Evolutionary conservation across 2,113 vertebrate genomes (phyloP).

Genomic region (Microtus richardsoni): DNA sequence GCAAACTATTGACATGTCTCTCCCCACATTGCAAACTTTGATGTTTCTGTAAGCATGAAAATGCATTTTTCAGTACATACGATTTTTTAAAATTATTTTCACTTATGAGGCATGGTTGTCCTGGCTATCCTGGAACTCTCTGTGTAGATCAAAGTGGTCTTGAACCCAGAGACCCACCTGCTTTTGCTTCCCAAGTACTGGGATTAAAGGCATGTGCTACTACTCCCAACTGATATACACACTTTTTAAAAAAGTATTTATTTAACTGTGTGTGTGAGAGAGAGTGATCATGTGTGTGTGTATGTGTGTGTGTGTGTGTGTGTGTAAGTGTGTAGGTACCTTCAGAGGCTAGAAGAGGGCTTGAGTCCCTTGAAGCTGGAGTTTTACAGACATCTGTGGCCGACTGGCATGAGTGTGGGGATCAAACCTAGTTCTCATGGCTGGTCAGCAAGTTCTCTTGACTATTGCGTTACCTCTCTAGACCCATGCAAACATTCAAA

Average conservation of each 20-base stretch:
- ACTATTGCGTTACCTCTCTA: background rate
- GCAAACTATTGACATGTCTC: background rate
- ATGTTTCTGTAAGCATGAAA: background rate
- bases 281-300: too few relatives aligned
- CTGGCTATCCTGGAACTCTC: background rate
- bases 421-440: too few relatives aligned
- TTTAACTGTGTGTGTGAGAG: background rate
- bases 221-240: background rate
- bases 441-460: background rate
- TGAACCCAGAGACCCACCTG: background rate
- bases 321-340: background rate
- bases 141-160: background rate
- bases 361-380: background rate
- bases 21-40: background rate
- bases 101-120: background rate
- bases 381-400: background rate
- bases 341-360: background rate
- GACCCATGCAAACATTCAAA: background rate
- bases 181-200: background rate
- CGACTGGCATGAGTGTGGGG: too few relatives aligned
- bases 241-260: background rate
- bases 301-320: too few relatives aligned
- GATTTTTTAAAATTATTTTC: background rate
- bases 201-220: background rate
- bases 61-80: background rate